Evolutionary conservation across 2,888 invertebrate species (phyloP), one percentile per base, ranked within the genome.

Genomic region (Perdita meconis): DNA sequence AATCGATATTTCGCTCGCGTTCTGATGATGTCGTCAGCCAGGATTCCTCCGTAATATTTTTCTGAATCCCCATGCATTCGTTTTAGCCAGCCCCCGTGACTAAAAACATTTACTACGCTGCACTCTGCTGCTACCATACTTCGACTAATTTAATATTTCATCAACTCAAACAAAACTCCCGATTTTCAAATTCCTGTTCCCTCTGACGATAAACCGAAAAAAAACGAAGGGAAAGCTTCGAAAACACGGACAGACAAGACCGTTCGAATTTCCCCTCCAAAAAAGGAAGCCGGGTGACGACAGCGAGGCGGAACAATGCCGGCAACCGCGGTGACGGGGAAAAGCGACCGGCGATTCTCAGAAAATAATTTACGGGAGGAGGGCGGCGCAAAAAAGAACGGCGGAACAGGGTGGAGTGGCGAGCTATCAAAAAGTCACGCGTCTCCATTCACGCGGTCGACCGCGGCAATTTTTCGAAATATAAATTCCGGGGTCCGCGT

Each of bases 391-490:
- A 24, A 40, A 30, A 40, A 12, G n/a, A 26, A 34, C 22, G 51
- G 26, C 22, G 24, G n/a, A 22, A 44, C 24, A n/a, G 30, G n/a
- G 10, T 5, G 44, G 26, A 19, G 22, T 19, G 38, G 55, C 55
- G 36, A 16, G 38, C 12, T 55, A 75, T 76, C 68, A 72, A 67
- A 78, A 74, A 78, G 51, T 71, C 78, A 69, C 66, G 75, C 60
- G 51, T 63, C 59, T 65, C 63, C 51, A 57, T 73, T 56, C 73
- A 38, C 69, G 51, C 36, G 19, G 51, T n/a, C 55, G 47, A 34
- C 51, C 42, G 16, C 22, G 63, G 16, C 64, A 74, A 82, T 78
- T 75, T 82, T 64, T 63, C 63, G 81, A 80, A 80, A 74, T 68
- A 74, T 66, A 80, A 82, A 80, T 78, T 73, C 59, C 78, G 59